These are phyloP conservation scores for Aporophyla nigra DNA, from an alignment of 2,888 invertebrate genomes.

Conservation along the genomic window DNA sequence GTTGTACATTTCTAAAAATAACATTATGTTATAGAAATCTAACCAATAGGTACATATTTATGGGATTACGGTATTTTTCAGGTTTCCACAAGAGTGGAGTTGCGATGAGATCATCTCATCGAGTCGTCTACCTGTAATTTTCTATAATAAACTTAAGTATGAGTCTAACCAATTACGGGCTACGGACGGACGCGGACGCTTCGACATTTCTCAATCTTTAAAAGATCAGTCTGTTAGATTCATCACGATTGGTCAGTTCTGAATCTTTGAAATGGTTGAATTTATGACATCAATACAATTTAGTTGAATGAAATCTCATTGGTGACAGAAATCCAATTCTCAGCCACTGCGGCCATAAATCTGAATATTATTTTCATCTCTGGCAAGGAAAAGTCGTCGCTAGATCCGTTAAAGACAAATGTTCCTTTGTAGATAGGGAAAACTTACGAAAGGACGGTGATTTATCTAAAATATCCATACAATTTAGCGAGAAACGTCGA, in stretches of 20 bases:
- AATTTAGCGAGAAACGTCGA: slow-evolving; percentile 87
- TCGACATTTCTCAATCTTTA: slow-evolving; percentile 67
- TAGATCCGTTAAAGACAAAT: slow-evolving; percentile 86
- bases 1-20: not conserved
- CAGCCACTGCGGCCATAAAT: slow-evolving; percentile 69
- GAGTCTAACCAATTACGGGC: slow-evolving; percentile 74
- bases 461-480: slow-evolving; percentile 90
- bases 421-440: slow-evolving; percentile 86
- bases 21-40: not conserved
- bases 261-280: slow-evolving; percentile 13
- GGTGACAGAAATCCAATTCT: slow-evolving; percentile 54
- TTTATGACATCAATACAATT: slow-evolving; percentile 47
- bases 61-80: slow-evolving; percentile 29
- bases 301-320: slow-evolving; percentile 39
- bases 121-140: slow-evolving; percentile 77
- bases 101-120: slow-evolving; percentile 68
- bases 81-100: slow-evolving; percentile 34
- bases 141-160: slow-evolving; percentile 78
- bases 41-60: slow-evolving; percentile 11
- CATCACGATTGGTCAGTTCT: slow-evolving; percentile 13
- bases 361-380: slow-evolving; percentile 73
- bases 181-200: slow-evolving; percentile 51
- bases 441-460: slow-evolving; percentile 84
- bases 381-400: slow-evolving; percentile 80
- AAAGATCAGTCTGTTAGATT: slow-evolving; percentile 25